Evolutionary conservation across 2,113 vertebrate genomes (phyloP).

Genomic region (Podarcis raffonei): DNA sequence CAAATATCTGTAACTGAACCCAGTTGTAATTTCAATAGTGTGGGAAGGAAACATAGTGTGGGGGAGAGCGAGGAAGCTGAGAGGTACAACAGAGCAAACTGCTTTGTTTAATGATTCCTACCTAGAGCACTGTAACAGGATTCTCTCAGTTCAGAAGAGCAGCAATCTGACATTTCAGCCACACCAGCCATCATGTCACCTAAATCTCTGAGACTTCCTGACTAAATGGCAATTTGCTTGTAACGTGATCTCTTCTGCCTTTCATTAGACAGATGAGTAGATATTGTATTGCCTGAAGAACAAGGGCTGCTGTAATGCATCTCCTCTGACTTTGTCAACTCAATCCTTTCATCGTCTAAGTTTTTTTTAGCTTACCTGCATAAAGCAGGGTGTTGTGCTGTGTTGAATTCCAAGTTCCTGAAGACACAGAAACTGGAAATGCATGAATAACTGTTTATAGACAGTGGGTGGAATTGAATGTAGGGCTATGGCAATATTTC

Average conservation of each 20-base stretch:
- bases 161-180: background rate
- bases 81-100: background rate
- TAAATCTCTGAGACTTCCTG: constrained; percentile 6
- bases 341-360: constrained; percentile 9
- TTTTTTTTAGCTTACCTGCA: constrained; percentile 4
- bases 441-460: background rate
- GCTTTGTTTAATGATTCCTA: background rate
- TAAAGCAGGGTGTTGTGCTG: constrained; percentile 6
- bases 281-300: constrained; percentile 27
- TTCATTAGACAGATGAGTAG: constrained; percentile 13
- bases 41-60: background rate
- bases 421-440: background rate
- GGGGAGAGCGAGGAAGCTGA: background rate
- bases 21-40: too few relatives aligned
- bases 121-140: background rate
- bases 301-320: constrained; percentile 19
- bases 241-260: constrained; percentile 2
- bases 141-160: constrained; percentile 9
- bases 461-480: background rate
- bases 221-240: constrained; percentile 2
- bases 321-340: background rate
- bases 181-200: background rate
- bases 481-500: too few relatives aligned
- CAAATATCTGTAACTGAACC: too few relatives aligned
- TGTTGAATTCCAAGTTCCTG: background rate